Evolutionary conservation across 1,140 invertebrate genomes (phyloP).

Genomic region (Matsumurasca onukii): DNA sequence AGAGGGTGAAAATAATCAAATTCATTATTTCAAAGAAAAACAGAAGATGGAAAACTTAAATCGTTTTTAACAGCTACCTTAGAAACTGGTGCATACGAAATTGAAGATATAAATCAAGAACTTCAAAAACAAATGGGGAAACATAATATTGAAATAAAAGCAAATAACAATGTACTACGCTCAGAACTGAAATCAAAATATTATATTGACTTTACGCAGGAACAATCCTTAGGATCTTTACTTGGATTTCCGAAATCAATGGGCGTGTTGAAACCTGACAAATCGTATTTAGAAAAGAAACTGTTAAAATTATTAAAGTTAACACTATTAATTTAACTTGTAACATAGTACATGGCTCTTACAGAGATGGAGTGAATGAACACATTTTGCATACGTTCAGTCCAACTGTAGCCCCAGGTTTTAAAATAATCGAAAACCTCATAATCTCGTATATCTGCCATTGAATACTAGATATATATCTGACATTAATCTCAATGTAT

Average conservation of each 20-base stretch:
- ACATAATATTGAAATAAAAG: neutral
- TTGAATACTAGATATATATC: constrained; percentile 29
- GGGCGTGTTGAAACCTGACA: neutral
- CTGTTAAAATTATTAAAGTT: constrained; percentile 23
- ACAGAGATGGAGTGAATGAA: constrained; percentile 39
- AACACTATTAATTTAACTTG: constrained; percentile 27
- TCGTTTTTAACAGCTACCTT: neutral
- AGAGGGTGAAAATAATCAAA: neutral
- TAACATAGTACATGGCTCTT: constrained; percentile 38
- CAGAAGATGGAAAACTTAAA: neutral
- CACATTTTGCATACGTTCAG: constrained; percentile 46
- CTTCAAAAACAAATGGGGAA: neutral
- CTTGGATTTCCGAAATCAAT: neutral
- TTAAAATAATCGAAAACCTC: constrained; percentile 41
- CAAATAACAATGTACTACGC: constrained; percentile 12
- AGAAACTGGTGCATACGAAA: constrained; percentile 20
- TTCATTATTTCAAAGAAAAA: neutral
- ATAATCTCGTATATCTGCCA: constrained; percentile 36
- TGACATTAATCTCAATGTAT: constrained; percentile 36
- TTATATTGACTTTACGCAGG: neutral
- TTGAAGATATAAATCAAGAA: neutral
- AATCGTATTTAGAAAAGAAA: too few relatives aligned
- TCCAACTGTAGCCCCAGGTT: constrained; percentile 39
- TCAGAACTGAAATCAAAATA: neutral
- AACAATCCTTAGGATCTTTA: neutral